Base-by-base conservation (phyloP, 2,797 vertebrate genomes). In the Pterois miles region DNA sequence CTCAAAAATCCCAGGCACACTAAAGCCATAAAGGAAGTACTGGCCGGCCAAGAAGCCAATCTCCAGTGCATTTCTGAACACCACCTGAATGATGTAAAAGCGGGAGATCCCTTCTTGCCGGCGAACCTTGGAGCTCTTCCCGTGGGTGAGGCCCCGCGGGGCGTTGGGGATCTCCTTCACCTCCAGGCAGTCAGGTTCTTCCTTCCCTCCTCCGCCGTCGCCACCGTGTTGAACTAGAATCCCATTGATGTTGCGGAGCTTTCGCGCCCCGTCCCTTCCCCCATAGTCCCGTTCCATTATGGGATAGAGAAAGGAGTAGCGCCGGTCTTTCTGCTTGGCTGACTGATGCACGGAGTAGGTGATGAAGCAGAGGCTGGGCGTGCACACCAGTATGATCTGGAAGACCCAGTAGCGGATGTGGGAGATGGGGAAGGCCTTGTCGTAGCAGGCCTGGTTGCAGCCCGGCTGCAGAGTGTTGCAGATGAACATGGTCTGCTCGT, bases 391-490 rank as follows among this genome's bases (percentile, higher is more conserved):
- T 74, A 97, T 96, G 89, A 97, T 96, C 91, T 97, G 97, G 85
- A 97, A 97, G 54, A 97, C 96, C 96, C 96, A 96, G 94, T 96
- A 98, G 14, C 96, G 96, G 88, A 97, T 97, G 95, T 97, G 97
- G 0, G 97, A 97, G 83, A 98, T 97, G 86, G 97, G 97, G 88
- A 98, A 98, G 83, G 97, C 97, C 11, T 96, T 95, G 93, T 98
- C 97, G 3, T 98, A 98, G 87, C 97, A 97, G 13, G 97, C 97
- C 92, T 98, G 97, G 94, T 97, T 97, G 89, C 97, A 97, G 65
- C 97, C 97, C 0, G 97, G 97, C 89, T 98, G 97, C n/a, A 97
- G 93, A 1, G 97, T 97, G 95, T 97, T 98, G 62, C 97, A 98
- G 88, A 96, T 94, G 89, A 98, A 98, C 97, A 98, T 98, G 79